A percentile compares a stretch with the other conserved stretches of the same genome.
Evolutionary conservation across 2,113 vertebrate species (phyloP).

Genomic region (Neotoma lepida): DNA sequence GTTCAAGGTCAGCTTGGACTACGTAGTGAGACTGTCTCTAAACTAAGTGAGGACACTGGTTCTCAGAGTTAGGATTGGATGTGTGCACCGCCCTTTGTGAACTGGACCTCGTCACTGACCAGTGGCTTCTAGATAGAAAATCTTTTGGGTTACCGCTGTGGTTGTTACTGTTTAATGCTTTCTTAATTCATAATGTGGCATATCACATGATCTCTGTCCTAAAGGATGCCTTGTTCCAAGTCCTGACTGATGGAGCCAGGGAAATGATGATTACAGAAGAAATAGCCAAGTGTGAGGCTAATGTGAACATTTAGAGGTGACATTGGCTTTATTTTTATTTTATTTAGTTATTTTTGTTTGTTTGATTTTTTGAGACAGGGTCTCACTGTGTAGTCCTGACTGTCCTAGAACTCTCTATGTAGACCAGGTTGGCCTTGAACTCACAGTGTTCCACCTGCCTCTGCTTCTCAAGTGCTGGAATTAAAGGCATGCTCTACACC

Average conservation of each 20-base stretch:
- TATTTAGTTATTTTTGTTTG: neutral
- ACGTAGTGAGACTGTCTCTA: neutral
- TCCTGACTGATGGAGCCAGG: neutral
- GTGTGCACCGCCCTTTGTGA: neutral
- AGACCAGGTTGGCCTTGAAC: neutral
- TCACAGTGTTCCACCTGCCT: neutral
- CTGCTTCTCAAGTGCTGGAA: neutral
- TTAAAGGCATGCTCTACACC: neutral
- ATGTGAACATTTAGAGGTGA: neutral
- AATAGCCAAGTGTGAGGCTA: neutral
- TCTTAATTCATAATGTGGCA: neutral
- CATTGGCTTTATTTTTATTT: neutral
- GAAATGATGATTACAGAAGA: neutral
- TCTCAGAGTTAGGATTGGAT: neutral
- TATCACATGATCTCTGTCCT: neutral
- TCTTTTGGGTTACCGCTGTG: neutral
- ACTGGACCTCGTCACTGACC: neutral
- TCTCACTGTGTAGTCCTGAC: neutral
- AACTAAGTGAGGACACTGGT: neutral
- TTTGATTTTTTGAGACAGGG: neutral
- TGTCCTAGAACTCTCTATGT: neutral
- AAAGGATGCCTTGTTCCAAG: neutral
- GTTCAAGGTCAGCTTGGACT: neutral
- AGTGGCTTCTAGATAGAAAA: neutral
- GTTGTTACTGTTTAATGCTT: neutral